Percentiles rank a stretch among this genome's conserved stretches.
phyloP scores from a whole-genome alignment of 2,797 vertebrate species.

The Gymnocypris eckloni region DNA sequence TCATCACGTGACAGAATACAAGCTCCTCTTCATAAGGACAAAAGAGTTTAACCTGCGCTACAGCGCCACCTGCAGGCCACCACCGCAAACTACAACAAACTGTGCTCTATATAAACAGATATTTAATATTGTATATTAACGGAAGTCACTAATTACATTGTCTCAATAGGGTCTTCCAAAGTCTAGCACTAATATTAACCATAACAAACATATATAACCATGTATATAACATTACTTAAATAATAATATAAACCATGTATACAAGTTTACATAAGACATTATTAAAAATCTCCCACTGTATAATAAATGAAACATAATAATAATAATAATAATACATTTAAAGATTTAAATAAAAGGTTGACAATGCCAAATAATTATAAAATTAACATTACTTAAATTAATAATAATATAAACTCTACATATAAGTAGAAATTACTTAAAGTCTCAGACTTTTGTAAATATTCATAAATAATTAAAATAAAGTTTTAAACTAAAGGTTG shows the following conservation, averaged over 20 bases:
- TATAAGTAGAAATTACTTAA: neutral
- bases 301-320: too few species aligned
- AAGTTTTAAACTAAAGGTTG: neutral
- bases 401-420: neutral
- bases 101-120: neutral
- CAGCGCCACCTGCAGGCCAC: conserved; percentile 26
- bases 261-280: neutral
- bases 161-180: neutral
- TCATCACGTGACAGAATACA: conserved; percentile 33
- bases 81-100: neutral
- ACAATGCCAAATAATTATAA: neutral
- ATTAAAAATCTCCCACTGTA: neutral
- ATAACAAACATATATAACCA: neutral
- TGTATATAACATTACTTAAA: neutral
- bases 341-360: neutral
- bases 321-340: too few species aligned
- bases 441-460: neutral
- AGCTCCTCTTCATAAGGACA: neutral
- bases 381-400: neutral
- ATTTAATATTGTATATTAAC: neutral
- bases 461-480: neutral
- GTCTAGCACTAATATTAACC: neutral
- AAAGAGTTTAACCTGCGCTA: neutral
- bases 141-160: neutral
- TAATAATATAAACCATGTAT: neutral